phyloP scores from a whole-genome alignment of 2,888 invertebrate genomes.

The Amaurobius ferox region DNA sequence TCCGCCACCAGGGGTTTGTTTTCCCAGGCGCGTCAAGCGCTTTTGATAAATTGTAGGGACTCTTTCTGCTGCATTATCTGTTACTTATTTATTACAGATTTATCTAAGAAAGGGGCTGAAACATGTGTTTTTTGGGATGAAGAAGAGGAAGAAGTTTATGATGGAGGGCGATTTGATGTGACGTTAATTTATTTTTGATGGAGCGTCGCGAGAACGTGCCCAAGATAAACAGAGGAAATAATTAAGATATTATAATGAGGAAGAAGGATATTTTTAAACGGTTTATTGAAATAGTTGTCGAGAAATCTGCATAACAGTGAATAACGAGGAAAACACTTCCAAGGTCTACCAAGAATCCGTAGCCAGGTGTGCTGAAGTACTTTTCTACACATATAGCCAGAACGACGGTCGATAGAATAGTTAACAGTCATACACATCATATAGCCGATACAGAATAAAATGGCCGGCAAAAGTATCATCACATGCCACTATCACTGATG shows the following conservation, averaged over 20 bases:
- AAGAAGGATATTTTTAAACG: too few relatives aligned
- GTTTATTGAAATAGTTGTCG: too few relatives aligned
- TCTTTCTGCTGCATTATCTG: neutral
- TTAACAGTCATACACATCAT: too few relatives aligned
- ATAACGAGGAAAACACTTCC: too few relatives aligned
- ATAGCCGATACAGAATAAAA: too few relatives aligned
- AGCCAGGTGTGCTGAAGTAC: too few relatives aligned
- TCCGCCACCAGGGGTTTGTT: constrained; percentile 34
- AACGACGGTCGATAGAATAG: too few relatives aligned
- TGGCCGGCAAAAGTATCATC: too few relatives aligned
- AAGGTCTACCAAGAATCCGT: too few relatives aligned
- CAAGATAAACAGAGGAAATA: neutral
- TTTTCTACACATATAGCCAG: too few relatives aligned
- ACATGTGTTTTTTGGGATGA: constrained; percentile 3
- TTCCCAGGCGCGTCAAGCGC: constrained; percentile 30
- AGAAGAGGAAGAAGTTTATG: neutral
- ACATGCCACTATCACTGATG: too few relatives aligned
- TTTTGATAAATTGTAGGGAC: constrained; percentile 37
- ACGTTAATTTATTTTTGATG: constrained; percentile 53
- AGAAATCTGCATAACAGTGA: too few relatives aligned
- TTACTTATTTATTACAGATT: constrained; percentile 41
- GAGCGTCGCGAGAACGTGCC: neutral
- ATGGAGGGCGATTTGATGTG: neutral
- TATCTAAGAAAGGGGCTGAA: constrained; percentile 7
- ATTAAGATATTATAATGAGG: constrained; percentile 6